Percentiles rank a stretch among this genome's conserved stretches.
Conservation (phyloP, 37 sponge, comb jelly and placozoan genomes). For the Geodia barretti region DNA sequence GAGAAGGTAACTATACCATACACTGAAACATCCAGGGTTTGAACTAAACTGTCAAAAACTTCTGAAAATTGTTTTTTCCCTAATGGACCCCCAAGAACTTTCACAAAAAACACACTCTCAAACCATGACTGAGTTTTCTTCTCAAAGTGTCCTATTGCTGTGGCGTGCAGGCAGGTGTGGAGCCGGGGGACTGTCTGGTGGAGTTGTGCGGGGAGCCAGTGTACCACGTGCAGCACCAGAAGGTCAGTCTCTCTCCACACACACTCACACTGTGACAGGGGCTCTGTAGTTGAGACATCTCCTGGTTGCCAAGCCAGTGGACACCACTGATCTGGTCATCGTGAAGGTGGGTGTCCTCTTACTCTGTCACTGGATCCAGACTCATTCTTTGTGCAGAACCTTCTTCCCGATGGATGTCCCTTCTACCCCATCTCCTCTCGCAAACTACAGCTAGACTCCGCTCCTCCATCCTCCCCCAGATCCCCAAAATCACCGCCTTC, state of each 20-base stretch:
- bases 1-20: slow-evolving; percentile 24
- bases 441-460: neutral
- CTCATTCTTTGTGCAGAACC: neutral
- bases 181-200: slow-evolving; percentile 54
- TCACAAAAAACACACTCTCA: too few relatives aligned
- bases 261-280: neutral
- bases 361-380: neutral
- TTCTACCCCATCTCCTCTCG: neutral
- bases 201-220: slow-evolving; percentile 63
- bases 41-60: too few relatives aligned
- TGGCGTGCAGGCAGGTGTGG: slow-evolving; percentile 36
- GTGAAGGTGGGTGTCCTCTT: slow-evolving; percentile 42
- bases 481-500: neutral
- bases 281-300: slow-evolving; percentile 35
- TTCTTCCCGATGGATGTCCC: neutral
- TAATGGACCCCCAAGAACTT: too few relatives aligned
- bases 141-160: neutral
- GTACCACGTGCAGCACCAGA: slow-evolving; percentile 3
- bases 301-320: slow-evolving; percentile 10
- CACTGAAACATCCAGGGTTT: too few relatives aligned
- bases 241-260: neutral
- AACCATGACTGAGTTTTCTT: slow-evolving; percentile 2
- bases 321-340: slow-evolving; percentile 32
- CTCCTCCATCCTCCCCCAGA: neutral
- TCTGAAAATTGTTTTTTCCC: too few relatives aligned